These are phyloP conservation scores for Beaufortia kweichowensis DNA, from an alignment of 2,113 vertebrate species.

Conservation along the genomic window DNA sequence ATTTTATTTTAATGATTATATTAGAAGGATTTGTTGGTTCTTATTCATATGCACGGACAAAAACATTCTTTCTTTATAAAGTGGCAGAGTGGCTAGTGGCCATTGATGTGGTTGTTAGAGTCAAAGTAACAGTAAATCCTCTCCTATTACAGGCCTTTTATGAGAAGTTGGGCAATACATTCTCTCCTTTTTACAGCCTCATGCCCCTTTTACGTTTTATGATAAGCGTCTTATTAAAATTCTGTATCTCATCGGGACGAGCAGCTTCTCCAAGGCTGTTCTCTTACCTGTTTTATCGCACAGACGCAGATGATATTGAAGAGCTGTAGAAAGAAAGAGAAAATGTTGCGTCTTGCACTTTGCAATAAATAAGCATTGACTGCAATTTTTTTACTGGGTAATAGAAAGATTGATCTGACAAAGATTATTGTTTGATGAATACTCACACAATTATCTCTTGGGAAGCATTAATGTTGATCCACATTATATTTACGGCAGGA, in stretches of 20 bases:
- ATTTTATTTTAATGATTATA: not conserved
- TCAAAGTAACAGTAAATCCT: constrained; percentile 28
- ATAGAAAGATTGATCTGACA: not conserved
- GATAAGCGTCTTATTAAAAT: constrained; percentile 23
- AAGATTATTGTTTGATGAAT: not conserved
- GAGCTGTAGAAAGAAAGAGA: not conserved
- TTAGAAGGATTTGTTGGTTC: not conserved
- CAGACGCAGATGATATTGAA: not conserved
- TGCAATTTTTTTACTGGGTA: not conserved
- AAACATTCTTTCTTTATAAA: not conserved
- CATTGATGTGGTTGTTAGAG: constrained; percentile 37
- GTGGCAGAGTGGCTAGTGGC: not conserved
- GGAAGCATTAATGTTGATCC: too few species aligned
- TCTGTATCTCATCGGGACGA: not conserved
- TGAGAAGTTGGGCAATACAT: not conserved
- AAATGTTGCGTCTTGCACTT: not conserved
- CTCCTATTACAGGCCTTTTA: constrained; percentile 1
- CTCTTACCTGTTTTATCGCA: not conserved
- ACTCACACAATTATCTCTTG: not conserved
- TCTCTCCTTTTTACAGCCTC: not conserved
- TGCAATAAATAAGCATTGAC: not conserved
- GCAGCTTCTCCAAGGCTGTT: not conserved
- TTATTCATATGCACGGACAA: not conserved
- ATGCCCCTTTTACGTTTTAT: constrained; percentile 6
- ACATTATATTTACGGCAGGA: too few species aligned